Evolutionary conservation across 2,888 invertebrate species (phyloP), one percentile per base, ranked within the genome.

Genomic region (Zygothrica quintamaculata): DNA sequence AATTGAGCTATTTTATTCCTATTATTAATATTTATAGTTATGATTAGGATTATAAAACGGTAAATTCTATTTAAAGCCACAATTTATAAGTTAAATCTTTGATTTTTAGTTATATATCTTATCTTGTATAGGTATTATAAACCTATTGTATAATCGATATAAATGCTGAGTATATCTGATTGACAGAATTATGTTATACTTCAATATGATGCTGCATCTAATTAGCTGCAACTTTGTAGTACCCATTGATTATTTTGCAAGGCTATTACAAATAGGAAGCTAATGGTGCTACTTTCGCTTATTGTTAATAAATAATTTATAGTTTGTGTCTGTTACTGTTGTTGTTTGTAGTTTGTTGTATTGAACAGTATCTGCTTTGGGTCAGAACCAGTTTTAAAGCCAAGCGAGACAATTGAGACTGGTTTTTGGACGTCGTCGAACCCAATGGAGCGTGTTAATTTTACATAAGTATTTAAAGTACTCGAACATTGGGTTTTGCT

Each of bases 201-300:
- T n/a, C n/a, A n/a, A n/a, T n/a, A 8, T 44, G 22, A 1, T 16
- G 11, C 15, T 53, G 25, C 37, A 18, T 25, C 12, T 40, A 8
- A 25, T 0, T 6, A 5, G n/a, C 12, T 29, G 8, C 16, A 31
- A 7, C 12, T 11, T 7, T 13, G n/a, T n/a, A n/a, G n/a, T n/a
- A n/a, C 5, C 18, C 18, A 22, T 22, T 22, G 18, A 22, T 5
- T 22, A 22, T 22, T 33, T 11, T 8, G 16, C 50, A 62, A 65
- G 53, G 59, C 46, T 50, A 40, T 33, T 53, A 57, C 65, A 55
- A 67, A 57, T 56, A 53, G 39, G 46, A 52, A 37, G 25, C 40
- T n/a, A 31, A 16, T 44, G 22, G 40, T 16, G n/a, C 55, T 33
- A 71, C 84, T 80, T 80, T 84, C 80, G 57, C 84, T 68, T 61